Evolutionary conservation across 2,113 vertebrate genomes (phyloP).

Genomic region (Malaclemys terrapin): DNA sequence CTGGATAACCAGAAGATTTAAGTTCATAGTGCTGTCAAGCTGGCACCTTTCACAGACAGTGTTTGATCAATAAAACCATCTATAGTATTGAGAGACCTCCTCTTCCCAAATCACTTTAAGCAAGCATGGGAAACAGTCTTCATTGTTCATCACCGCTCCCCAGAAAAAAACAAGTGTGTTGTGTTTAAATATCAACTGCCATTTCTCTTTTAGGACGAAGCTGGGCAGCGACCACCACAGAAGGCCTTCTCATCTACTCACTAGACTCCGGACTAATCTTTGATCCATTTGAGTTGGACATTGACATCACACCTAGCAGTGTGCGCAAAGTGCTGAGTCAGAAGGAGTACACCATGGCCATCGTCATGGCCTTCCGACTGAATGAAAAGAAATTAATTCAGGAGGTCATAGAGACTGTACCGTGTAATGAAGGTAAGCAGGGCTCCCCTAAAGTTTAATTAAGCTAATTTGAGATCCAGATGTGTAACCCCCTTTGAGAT

Average conservation of each 20-base stretch:
- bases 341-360: conserved; percentile 85
- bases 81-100: not conserved
- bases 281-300: conserved; percentile 94
- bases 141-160: not conserved
- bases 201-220: conserved; percentile 84
- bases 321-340: conserved; percentile 83
- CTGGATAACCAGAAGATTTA: not conserved
- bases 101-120: not conserved
- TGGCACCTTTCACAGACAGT: not conserved
- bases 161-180: not conserved
- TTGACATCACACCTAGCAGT: conserved; percentile 89
- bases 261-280: conserved; percentile 91
- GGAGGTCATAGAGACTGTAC: conserved; percentile 90
- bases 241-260: conserved; percentile 95
- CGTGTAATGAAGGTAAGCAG: conserved; percentile 86
- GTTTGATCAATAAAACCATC: not conserved
- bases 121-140: not conserved
- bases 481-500: not conserved
- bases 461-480: not conserved
- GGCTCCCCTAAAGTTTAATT: not conserved
- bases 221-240: conserved; percentile 95
- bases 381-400: conserved; percentile 90
- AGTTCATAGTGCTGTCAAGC: not conserved
- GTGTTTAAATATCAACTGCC: not conserved
- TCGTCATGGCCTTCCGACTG: conserved; percentile 92